These are phyloP conservation scores for Gavia stellata DNA, from an alignment of 2,113 vertebrate species.

Conservation along the genomic window DNA sequence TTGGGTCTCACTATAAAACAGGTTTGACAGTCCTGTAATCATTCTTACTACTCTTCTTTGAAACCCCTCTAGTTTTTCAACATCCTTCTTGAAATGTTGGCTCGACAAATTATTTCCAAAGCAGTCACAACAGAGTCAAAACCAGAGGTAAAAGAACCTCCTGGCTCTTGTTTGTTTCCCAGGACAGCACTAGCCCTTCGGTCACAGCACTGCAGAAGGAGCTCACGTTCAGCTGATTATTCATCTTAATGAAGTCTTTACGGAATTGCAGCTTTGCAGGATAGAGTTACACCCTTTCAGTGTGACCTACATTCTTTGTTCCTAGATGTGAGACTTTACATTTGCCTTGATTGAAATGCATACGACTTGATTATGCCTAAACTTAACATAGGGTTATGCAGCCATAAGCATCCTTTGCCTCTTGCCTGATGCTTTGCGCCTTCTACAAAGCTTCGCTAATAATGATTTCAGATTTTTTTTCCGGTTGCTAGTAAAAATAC, in stretches of 20 bases:
- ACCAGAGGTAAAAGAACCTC: slow-evolving; percentile 14
- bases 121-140: slow-evolving; percentile 28
- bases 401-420: background rate
- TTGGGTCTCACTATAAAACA: slow-evolving; percentile 17
- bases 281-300: slow-evolving; percentile 58
- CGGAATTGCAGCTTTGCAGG: slow-evolving; percentile 50
- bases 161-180: slow-evolving; percentile 2
- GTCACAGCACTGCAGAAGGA: slow-evolving; percentile 40
- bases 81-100: slow-evolving; percentile 18
- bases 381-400: background rate
- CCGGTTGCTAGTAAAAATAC: background rate
- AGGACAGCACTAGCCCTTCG: slow-evolving; percentile 28
- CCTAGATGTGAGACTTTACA: slow-evolving; percentile 37
- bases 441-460: background rate
- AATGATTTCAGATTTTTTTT: background rate
- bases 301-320: slow-evolving; percentile 59
- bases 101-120: slow-evolving; percentile 48
- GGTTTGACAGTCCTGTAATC: slow-evolving; percentile 18
- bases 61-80: slow-evolving; percentile 41
- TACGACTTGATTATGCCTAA: background rate
- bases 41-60: slow-evolving; percentile 40
- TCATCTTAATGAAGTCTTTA: slow-evolving; percentile 63
- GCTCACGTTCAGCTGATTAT: slow-evolving; percentile 55
- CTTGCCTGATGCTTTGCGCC: background rate
- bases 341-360: slow-evolving; percentile 33